Percentiles rank a stretch among this genome's conserved stretches.
These are phyloP conservation scores for Scaptomyza hsui DNA, from an alignment of 1,140 invertebrate genomes.

Conservation along the genomic window DNA sequence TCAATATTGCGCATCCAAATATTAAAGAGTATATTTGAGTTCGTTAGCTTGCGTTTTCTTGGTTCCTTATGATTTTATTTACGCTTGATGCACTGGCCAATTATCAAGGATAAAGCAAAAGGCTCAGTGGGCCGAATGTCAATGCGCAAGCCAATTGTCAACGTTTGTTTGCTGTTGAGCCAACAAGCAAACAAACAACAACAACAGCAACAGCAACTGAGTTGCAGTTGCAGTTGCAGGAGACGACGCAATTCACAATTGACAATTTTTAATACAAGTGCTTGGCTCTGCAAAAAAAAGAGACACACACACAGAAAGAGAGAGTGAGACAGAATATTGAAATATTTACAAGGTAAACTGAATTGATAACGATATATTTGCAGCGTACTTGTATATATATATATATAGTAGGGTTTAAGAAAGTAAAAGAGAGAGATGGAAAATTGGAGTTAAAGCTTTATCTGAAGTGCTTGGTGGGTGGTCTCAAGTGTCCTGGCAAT, in stretches of 20 bases:
- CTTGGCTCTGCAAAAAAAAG: not conserved
- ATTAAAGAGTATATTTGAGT: constrained; percentile 9
- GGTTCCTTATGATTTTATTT: not conserved
- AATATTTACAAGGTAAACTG: constrained; percentile 56
- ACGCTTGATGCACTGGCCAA: constrained; percentile 7
- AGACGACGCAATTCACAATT: constrained; percentile 20
- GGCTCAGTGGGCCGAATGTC: constrained; percentile 19
- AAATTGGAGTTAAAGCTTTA: not conserved
- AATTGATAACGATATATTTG: constrained; percentile 40
- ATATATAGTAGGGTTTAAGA: not conserved
- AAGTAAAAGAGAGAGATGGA: not conserved
- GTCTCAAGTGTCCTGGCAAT: constrained; percentile 66
- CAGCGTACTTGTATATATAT: not conserved
- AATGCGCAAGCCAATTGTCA: constrained; percentile 23
- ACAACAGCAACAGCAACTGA: not conserved
- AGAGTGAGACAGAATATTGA: constrained; percentile 32
- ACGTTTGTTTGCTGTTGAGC: constrained; percentile 9
- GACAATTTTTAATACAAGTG: constrained; percentile 54
- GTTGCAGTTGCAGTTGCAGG: not conserved
- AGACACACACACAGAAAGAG: not conserved
- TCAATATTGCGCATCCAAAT: not conserved
- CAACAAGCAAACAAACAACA: constrained; percentile 1
- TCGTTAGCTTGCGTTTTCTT: not conserved
- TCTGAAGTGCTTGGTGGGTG: not conserved
- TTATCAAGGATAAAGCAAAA: constrained; percentile 13